Percentiles rank a stretch among this genome's conserved stretches.
Conservation (phyloP, 2,797 vertebrate genomes). For the Tauraco hartlaubi region DNA sequence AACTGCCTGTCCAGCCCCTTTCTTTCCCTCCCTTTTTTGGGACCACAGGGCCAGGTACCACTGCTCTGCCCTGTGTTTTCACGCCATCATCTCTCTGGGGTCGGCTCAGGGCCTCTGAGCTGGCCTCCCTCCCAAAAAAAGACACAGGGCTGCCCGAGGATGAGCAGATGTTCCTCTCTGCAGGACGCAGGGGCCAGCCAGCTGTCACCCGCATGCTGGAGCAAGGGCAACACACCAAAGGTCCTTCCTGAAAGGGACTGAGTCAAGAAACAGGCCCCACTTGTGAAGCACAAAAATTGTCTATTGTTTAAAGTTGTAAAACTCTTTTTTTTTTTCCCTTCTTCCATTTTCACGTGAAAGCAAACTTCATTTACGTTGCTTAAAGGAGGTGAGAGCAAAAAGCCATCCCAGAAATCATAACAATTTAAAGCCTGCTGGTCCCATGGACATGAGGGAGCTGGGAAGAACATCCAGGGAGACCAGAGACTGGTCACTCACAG, state of each 20-base stretch:
- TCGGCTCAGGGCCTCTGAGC: neutral
- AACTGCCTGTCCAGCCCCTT: neutral
- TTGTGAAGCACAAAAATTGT: neutral
- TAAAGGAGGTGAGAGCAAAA: neutral
- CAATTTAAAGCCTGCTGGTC: neutral
- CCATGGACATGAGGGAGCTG: neutral
- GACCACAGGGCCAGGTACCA: neutral
- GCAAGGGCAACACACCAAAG: neutral
- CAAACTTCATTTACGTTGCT: neutral
- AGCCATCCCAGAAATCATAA: neutral
- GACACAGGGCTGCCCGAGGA: neutral
- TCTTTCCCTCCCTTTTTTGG: neutral
- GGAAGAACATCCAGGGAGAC: neutral
- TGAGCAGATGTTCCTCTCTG: conserved; percentile 5
- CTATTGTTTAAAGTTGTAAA: neutral
- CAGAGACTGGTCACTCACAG: neutral
- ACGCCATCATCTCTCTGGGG: neutral
- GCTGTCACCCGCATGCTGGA: neutral
- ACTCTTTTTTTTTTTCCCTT: accelerated
- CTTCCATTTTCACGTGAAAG: neutral
- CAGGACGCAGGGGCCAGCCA: neutral
- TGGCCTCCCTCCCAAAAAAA: neutral
- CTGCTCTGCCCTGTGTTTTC: neutral
- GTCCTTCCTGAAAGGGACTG: neutral
- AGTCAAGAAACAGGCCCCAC: neutral